Evolutionary conservation across 2,113 vertebrate genomes (phyloP), one percentile per base, ranked within the genome.

Genomic region (Toxostoma redivivum): DNA sequence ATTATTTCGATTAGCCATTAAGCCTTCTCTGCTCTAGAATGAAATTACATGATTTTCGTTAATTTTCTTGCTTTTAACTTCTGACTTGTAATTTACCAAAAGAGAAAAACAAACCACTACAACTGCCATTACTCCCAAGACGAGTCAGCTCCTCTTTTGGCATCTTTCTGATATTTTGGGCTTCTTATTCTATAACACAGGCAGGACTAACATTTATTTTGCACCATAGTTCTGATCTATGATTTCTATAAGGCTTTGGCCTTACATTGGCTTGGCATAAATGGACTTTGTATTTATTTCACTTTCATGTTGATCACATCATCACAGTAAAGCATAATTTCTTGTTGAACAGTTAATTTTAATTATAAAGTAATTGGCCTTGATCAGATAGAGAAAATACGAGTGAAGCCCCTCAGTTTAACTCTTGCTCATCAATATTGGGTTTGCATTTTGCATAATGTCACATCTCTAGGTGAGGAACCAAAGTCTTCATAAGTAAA

Each of bases 61-160:
- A 57, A 65, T 51, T 96, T 79, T 88, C 67, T 77, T 84, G 22
- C 70, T 69, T 76, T 94, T 85, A 88, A 84, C 54, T 96, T 95
- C 76, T 87, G 57, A 45, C 58, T 86, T 86, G 16, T 42, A 47
- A 79, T 89, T 92, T 89, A 40, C 23, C 33, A 87, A 54, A 87
- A 78, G 45, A 40, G 31, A 54, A 58, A 60, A 64, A 23, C 38
- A 65, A 45, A 20, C 40, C 25, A 40, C n/a, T 30, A 7, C 54
- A 69, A 14, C 16, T 38, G 37, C 54, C 56, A 12, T 53, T 30
- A 14, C 24, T 44, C 38, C 60, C 38, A 53, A 42, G 38, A 30
- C 10, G 2, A n/a, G 23, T 47, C 58, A 77, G 10, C 70, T 72
- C 38, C 62, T 40, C 0, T 38, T 93, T 65, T n/a, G 44, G 17